Conservation (phyloP, 2,797 vertebrate genomes). For the Microctenopoma steveboyesi region DNA sequence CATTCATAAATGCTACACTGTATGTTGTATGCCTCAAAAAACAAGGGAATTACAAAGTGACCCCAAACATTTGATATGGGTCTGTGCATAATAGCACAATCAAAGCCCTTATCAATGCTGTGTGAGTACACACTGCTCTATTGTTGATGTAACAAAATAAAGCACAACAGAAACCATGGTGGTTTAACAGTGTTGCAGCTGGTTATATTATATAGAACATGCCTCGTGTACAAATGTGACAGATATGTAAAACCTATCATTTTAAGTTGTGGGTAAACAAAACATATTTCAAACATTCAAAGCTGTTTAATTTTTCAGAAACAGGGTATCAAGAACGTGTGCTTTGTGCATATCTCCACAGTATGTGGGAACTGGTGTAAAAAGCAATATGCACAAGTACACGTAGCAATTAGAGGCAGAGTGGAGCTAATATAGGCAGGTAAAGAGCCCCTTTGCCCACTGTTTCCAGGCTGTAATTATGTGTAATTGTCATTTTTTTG, state of each 20-base stretch:
- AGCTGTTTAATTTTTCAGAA: constrained; percentile 24
- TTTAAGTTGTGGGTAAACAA: constrained; percentile 5
- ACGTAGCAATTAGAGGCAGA: constrained; percentile 73
- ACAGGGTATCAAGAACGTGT: constrained; percentile 13
- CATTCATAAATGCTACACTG: too few relatives aligned
- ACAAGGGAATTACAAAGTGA: too few relatives aligned
- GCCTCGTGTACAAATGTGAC: not conserved
- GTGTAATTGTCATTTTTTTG: constrained; percentile 79
- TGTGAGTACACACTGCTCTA: constrained; percentile 5
- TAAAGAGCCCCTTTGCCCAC: constrained; percentile 75
- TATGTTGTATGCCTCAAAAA: too few relatives aligned
- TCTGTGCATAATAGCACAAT: constrained; percentile 17
- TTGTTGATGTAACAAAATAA: constrained; percentile 5
- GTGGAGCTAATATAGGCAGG: constrained; percentile 74
- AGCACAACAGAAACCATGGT: constrained; percentile 5
- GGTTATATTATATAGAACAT: not conserved
- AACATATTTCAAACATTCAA: constrained; percentile 25
- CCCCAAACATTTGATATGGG: not conserved
- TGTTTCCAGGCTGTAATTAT: constrained; percentile 78
- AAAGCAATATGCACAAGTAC: constrained; percentile 60
- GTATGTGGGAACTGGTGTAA: constrained; percentile 52
- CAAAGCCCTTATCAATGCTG: constrained; percentile 18
- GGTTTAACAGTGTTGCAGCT: constrained; percentile 14
- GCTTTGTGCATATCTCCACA: constrained; percentile 47
- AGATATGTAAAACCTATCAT: not conserved